Evolutionary conservation across 2,888 invertebrate species (phyloP), one percentile per base, ranked within the genome.

Genomic region (Diploptera punctata): DNA sequence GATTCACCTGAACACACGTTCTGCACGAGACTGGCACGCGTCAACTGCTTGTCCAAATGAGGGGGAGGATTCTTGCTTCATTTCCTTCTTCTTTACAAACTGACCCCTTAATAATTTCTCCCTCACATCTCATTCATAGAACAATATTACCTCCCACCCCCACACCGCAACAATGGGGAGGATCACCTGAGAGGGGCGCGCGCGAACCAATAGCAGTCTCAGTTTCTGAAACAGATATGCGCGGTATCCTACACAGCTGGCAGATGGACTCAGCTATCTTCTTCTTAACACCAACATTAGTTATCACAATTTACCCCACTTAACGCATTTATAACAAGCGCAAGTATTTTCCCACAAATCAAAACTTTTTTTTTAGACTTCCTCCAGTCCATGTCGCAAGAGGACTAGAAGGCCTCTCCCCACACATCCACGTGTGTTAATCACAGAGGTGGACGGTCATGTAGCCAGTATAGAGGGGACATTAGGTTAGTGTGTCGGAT

Each of bases 141-240:
- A 57, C 57, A 57, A 57, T 57, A 29, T 57, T 29, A 29, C 3
- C 1, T 3, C n/a, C n/a, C 26, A 24, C 26, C 57, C 57, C 57
- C 24, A 24, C n/a, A 57, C 31, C 24, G 29, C 29, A 3, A 24
- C 19, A 18, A 18, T 18, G 2, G 1, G 49, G 19, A 18, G 49
- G 19, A 3, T 19, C 16, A 57, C 57, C 57, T 57, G 57, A 57
- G 57, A 57, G 57, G 29, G 29, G 26, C 2, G 57, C 29, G 57
- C 57, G 57, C 21, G 26, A 57, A 21, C 57, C 57, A 57, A 57
- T 57, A 29, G 29, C 16, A n/a, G 31, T n/a, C 5, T 5, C 24
- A 57, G 57, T 57, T 57, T 57, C 29, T 57, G 38, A 13, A 38
- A 38, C 38, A 38, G 38, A 38, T 38, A 38, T 38, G 57, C 57